Evolutionary conservation across 37 sponge, comb jelly and placozoan genomes (phyloP), one percentile per base, ranked within the genome.

Genomic region (Corticium candelabrum): DNA sequence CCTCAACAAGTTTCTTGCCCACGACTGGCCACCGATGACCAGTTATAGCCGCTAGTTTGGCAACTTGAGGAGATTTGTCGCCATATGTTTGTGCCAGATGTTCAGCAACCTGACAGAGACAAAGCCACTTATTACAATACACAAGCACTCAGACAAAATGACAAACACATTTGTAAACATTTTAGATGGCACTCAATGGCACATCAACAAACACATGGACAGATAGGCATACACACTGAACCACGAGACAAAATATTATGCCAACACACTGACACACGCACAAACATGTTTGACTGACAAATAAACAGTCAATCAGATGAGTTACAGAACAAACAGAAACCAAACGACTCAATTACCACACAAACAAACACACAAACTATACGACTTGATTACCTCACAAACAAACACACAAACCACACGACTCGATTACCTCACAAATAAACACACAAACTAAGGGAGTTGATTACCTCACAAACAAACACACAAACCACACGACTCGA

Each of bases 1-100:
- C 96, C 0, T 86, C 77, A 21, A 87, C 87, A 3, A 99, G 83
- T n/a, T 87, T 76, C 37, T 62, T 68, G 1, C 99, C 99, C 3
- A 92, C 85, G 34, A 99, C 82, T 0, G 99, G 99, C 91, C 93
- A 95, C 32, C 96, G 75, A 34, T 83, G 81, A 62, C 99, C 99
- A 2, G 99, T 99, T 32, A 99, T 50, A 0, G 69, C 67, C 0
- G 93, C 88, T 40, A 92, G 75, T 78, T 92, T 88, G 73, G 93
- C 99, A 31, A 99, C 86, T 77, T 91, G 85, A 0, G 87, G 87
- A 1, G 99, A 93, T 34, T 90, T 86, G 84, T 90, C 90, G 0
- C 99, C 99, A 70, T 99, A 99, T 43, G 88, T 86, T 41, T 76
- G 70, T 32, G 91, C 87, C 56, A 99, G 76, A 69, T 95, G 90